These are phyloP conservation scores for Beroe forskalii DNA, from an alignment of 37 sponge, comb jelly and placozoan species.

Conservation along the genomic window DNA sequence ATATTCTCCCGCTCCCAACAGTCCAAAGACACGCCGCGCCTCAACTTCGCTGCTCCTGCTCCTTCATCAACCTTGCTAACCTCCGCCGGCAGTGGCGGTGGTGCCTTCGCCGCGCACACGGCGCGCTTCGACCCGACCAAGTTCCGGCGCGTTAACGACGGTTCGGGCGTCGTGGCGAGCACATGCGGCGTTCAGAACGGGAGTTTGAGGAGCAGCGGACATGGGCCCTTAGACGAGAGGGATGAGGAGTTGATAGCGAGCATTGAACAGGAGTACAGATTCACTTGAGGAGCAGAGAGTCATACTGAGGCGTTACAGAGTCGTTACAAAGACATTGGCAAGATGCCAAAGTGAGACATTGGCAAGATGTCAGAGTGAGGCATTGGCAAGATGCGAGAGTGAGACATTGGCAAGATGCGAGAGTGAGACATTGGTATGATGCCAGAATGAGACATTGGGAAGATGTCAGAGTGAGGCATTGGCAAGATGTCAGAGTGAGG, in stretches of 20 bases:
- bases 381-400: no score
- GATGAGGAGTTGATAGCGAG: slow-evolving; percentile 62
- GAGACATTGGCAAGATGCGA: no score
- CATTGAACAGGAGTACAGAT: slow-evolving; percentile 35
- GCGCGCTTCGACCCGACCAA: slow-evolving; percentile 18
- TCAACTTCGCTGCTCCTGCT: neutral
- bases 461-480: no score
- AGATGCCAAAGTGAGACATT: no score
- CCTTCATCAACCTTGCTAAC: slow-evolving; percentile 18
- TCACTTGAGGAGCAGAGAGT: neutral
- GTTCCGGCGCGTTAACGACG: slow-evolving; percentile 33
- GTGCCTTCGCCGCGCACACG: neutral
- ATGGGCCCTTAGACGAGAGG: slow-evolving; percentile 39
- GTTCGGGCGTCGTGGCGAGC: neutral
- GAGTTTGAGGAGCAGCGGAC: neutral
- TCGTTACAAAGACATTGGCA: no score
- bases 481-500: no score
- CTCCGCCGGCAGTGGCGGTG: neutral
- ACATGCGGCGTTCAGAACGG: neutral
- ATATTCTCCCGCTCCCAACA: slow-evolving; percentile 38
- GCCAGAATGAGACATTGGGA: no score
- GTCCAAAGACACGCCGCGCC: neutral
- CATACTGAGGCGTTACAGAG: no score
- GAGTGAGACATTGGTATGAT: no score
- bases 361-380: no score